Evolutionary conservation across 2,113 vertebrate genomes (phyloP).

Genomic region (Vanacampus margaritifer): DNA sequence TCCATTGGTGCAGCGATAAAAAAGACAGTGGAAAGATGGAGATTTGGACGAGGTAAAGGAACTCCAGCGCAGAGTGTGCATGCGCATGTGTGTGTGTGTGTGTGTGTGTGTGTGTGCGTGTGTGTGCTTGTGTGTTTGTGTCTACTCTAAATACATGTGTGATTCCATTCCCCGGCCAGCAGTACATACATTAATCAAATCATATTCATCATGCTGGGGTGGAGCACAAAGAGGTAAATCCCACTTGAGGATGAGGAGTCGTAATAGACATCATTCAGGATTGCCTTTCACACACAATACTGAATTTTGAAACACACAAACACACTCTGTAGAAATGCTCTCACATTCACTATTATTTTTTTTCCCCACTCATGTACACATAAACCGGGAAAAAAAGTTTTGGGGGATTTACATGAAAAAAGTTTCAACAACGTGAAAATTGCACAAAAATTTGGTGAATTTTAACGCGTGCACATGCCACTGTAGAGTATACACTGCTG

Average conservation of each 20-base stretch:
- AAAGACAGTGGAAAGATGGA: slow-evolving; percentile 34
- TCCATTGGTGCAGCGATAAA: slow-evolving; percentile 43
- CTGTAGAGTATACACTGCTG: too few relatives aligned
- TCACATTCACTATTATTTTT: too few relatives aligned
- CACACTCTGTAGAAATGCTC: too few relatives aligned
- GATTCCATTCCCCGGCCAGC: slow-evolving; percentile 21
- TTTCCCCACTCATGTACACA: too few relatives aligned
- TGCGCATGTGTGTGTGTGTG: slow-evolving; percentile 21
- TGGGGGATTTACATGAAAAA: too few relatives aligned
- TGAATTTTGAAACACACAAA: too few relatives aligned
- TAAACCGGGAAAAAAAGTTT: too few relatives aligned
- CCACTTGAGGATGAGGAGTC: neutral
- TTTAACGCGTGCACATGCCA: too few relatives aligned
- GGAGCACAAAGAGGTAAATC: slow-evolving; percentile 27
- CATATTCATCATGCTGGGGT: slow-evolving; percentile 27
- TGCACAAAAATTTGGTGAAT: too few relatives aligned
- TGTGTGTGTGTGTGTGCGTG: neutral
- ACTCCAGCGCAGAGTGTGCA: slow-evolving; percentile 17
- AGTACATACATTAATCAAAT: slow-evolving; percentile 29
- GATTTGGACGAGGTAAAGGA: slow-evolving; percentile 45
- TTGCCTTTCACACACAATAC: neutral
- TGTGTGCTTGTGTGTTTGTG: neutral
- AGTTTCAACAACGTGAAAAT: too few relatives aligned
- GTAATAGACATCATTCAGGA: too few relatives aligned
- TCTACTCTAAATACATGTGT: too few relatives aligned